Evolutionary conservation across 2,113 vertebrate genomes (phyloP).

Genomic region (Megatriorchis doriae): DNA sequence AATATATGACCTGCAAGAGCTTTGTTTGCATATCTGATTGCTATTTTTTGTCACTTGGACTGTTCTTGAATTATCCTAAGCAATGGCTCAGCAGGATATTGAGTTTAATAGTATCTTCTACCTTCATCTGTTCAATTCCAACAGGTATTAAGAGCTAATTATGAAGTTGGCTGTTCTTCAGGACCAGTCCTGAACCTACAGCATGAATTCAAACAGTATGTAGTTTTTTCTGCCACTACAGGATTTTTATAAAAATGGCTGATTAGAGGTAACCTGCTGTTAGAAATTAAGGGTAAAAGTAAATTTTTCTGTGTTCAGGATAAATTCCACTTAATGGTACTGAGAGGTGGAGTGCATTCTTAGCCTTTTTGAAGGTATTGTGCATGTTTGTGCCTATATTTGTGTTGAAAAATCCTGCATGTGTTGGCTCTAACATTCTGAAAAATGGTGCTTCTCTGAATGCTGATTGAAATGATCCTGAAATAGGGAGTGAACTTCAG

Average conservation of each 20-base stretch:
- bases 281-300: background rate
- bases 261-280: background rate
- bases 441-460: background rate
- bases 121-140: background rate
- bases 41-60: background rate
- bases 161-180: background rate
- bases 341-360: background rate
- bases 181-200: background rate
- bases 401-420: background rate
- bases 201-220: background rate
- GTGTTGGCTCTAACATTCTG: background rate
- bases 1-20: background rate
- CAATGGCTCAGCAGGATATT: background rate
- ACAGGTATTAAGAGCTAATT: background rate
- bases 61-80: background rate
- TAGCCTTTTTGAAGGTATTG: background rate
- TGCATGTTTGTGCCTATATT: background rate
- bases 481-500: background rate
- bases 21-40: background rate
- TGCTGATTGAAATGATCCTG: background rate
- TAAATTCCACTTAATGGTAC: background rate
- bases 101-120: background rate
- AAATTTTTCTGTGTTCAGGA: background rate
- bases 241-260: background rate
- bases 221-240: background rate